Conservation (phyloP, 2,888 invertebrate species). For the Heliconius cydno region DNA sequence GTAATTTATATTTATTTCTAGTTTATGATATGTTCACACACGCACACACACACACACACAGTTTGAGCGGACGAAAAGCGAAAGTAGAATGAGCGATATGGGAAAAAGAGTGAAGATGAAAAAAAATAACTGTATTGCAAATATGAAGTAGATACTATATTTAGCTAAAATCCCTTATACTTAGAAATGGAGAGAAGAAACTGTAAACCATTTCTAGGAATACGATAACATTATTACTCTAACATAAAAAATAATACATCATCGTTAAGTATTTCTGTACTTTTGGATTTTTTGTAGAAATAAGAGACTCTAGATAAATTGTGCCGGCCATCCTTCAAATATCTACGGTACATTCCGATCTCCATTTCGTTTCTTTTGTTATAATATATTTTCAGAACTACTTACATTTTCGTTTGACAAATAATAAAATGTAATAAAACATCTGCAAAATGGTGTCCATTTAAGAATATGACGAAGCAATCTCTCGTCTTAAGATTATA, state of each 20-base stretch:
- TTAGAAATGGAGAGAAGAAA: not conserved
- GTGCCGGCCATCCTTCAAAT: not conserved
- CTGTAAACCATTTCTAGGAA: not conserved
- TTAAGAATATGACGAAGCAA: not conserved
- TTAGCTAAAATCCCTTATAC: not conserved
- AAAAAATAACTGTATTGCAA: not conserved
- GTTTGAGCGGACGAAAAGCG: not conserved
- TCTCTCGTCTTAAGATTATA: not conserved
- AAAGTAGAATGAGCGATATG: not conserved
- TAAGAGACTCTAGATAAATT: not conserved
- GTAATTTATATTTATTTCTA: too few species aligned
- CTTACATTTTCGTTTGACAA: not conserved
- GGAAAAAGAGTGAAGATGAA: not conserved
- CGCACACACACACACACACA: too few species aligned
- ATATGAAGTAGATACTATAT: not conserved
- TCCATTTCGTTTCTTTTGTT: not conserved
- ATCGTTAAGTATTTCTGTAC: not conserved
- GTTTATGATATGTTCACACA: too few species aligned
- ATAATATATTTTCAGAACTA: not conserved
- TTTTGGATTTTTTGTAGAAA: not conserved
- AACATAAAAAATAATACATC: constrained; percentile 1
- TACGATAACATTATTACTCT: not conserved
- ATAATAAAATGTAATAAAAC: not conserved
- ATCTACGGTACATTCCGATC: not conserved
- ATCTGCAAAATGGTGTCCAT: not conserved